Evolutionary conservation across 1,140 invertebrate genomes (phyloP), one percentile per base, ranked within the genome.

Genomic region (Drosophila virilis): DNA sequence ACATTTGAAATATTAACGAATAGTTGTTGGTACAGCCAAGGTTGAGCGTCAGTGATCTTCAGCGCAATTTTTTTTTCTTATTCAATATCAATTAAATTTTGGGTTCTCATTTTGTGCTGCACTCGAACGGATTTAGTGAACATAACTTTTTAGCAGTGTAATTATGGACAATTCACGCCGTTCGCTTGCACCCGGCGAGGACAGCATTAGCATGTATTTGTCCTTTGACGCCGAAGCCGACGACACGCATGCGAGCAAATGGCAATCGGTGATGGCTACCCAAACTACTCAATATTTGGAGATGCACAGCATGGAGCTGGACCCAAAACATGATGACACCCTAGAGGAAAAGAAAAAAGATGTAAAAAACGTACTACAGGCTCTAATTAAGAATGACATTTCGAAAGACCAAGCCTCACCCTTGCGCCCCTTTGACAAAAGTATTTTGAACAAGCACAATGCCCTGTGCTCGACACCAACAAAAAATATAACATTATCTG

Each of bases 1-100:
- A 61, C 85, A 54, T 88, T 86, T 86, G 54, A 83, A 86, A 77
- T 61, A 70, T 88, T 77, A 86, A 83, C 83, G 83, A 79, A 83
- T 77, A 66, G 65, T 80, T 80, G 78, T 81, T 46, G 42, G 83
- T 77, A 88, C 70, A 73, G 70, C 70, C 55, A 64, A 64, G 50
- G 50, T 15, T 35, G 65, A 50, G 83, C 83, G 83, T 88, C 83
- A 35, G 40, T 62, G 57, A 69, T 76, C 57, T 52, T 64, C 35
- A 50, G 51, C 45, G 62, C 42, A n/a, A 43, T 37, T 35, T 37
- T 60, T 60, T 15, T 35, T 43, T 22, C 32, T 33, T 77, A 59
- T 46, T 52, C 33, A 70, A 33, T 54, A 48, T 45, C 46, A 64
- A 45, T 50, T 57, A 15, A 15, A 8, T 35, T 8, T 60, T 13